Percentiles rank a stretch among this genome's conserved stretches.
phyloP scores from a whole-genome alignment of 2,113 vertebrate genomes.

The Fukomys damarensis region DNA sequence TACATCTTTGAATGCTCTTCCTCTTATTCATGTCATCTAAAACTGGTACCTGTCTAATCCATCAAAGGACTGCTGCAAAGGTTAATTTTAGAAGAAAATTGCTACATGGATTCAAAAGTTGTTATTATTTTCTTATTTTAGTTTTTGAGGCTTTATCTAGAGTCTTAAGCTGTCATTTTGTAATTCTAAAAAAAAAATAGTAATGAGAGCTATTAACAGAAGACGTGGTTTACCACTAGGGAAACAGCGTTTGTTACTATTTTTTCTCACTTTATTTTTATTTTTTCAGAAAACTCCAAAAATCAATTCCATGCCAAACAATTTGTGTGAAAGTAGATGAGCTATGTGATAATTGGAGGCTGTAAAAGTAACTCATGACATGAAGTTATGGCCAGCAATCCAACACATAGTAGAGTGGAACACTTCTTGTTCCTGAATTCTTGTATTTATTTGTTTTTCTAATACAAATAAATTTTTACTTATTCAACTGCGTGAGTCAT shows the following conservation, averaged over 20 bases:
- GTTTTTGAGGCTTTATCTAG: constrained; percentile 15
- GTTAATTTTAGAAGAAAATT: constrained; percentile 74
- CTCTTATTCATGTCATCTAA: constrained; percentile 6
- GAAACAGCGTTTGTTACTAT: background rate
- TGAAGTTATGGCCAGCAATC: background rate
- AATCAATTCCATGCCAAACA: background rate
- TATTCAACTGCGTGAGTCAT: background rate
- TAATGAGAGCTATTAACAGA: background rate
- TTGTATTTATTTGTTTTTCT: background rate
- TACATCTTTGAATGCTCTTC: background rate
- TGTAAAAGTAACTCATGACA: background rate
- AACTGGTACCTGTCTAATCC: constrained; percentile 40
- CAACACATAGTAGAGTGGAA: background rate
- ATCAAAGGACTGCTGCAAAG: constrained; percentile 25
- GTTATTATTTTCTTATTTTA: constrained; percentile 67
- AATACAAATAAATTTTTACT: background rate
- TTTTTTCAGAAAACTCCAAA: constrained; percentile 30
- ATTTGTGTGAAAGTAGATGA: background rate
- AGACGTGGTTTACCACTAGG: background rate
- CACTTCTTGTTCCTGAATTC: background rate
- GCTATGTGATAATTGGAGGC: constrained; percentile 3
- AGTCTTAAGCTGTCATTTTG: constrained; percentile 28
- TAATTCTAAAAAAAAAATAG: constrained; percentile 33
- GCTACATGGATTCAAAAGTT: constrained; percentile 25
- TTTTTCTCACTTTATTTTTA: constrained; percentile 42